Percentiles rank a stretch among this genome's conserved stretches.
These are phyloP conservation scores for Leuctra nigra DNA, from an alignment of 2,888 invertebrate genomes.

Conservation along the genomic window DNA sequence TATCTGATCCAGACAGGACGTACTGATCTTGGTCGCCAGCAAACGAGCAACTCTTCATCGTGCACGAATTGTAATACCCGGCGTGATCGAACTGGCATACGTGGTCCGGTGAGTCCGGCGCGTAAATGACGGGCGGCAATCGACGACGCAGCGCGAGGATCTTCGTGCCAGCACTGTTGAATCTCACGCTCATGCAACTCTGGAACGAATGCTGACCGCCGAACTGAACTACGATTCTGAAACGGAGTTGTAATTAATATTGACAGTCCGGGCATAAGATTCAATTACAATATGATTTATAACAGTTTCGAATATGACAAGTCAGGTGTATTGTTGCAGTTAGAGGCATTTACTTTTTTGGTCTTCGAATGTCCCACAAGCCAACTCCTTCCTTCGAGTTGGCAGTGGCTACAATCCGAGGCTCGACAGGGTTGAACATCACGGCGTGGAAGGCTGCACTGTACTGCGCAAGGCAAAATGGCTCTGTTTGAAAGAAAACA, in stretches of 20 bases:
- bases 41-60: constrained; percentile 95
- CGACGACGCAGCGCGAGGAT: constrained; percentile 77
- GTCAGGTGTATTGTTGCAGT: not conserved
- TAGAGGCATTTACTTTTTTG: not conserved
- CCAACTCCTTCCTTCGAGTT: constrained; percentile 85
- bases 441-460: constrained; percentile 88
- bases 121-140: constrained; percentile 79
- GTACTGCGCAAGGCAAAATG: constrained; percentile 61
- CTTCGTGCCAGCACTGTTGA: constrained; percentile 69
- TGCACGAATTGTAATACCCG: constrained; percentile 89
- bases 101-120: constrained; percentile 58
- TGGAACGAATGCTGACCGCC: constrained; percentile 52
- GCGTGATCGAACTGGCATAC: constrained; percentile 84
- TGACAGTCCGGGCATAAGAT: no score
- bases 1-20: constrained; percentile 89
- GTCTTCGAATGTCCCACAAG: constrained; percentile 76
- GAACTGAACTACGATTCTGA: constrained; percentile 64
- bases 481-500: constrained; percentile 41
- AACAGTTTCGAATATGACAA: not conserved
- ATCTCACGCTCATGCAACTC: constrained; percentile 89
- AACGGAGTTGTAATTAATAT: no score
- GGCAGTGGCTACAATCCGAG: constrained; percentile 75
- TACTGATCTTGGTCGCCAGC: constrained; percentile 86
- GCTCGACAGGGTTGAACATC: constrained; percentile 83
- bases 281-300: no score